A percentile compares a stretch with the other conserved stretches of the same genome.
Evolutionary conservation across 1,140 invertebrate species (phyloP).

Genomic region (Microplitis mediator): DNA sequence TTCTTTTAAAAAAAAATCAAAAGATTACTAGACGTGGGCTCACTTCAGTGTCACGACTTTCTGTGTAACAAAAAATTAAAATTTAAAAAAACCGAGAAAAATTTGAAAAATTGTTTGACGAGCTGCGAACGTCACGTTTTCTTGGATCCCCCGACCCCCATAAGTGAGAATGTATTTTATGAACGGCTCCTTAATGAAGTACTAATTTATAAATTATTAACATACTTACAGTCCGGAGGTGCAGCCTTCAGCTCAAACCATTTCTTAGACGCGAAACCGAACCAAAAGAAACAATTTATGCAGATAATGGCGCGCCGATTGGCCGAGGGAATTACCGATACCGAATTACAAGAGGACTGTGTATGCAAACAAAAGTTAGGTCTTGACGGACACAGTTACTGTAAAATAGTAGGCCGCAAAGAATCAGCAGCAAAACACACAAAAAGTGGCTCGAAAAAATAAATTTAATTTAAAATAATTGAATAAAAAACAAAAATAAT

Average conservation of each 20-base stretch:
- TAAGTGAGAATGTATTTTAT: no score
- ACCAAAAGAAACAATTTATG: conserved; percentile 65
- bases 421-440: conserved; percentile 53
- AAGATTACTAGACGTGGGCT: no score
- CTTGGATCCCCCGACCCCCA: no score
- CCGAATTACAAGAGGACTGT: conserved; percentile 62
- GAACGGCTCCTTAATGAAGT: not conserved
- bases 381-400: conserved; percentile 47
- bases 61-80: no score
- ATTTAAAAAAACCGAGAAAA: no score
- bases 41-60: no score
- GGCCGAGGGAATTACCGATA: conserved; percentile 54
- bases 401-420: conserved; percentile 58
- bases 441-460: conserved; percentile 43
- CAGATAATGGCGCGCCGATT: conserved; percentile 62
- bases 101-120: no score
- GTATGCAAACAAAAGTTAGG: conserved; percentile 56
- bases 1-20: no score
- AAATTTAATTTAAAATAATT: conserved; percentile 32
- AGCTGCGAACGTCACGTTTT: no score
- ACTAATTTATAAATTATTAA: no score
- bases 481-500: conserved; percentile 29
- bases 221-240: conserved; percentile 62
- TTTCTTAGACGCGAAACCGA: conserved; percentile 62
- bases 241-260: conserved; percentile 64